Conservation (phyloP, 1,140 invertebrate genomes). For the Leptestheria dahalacensis region DNA sequence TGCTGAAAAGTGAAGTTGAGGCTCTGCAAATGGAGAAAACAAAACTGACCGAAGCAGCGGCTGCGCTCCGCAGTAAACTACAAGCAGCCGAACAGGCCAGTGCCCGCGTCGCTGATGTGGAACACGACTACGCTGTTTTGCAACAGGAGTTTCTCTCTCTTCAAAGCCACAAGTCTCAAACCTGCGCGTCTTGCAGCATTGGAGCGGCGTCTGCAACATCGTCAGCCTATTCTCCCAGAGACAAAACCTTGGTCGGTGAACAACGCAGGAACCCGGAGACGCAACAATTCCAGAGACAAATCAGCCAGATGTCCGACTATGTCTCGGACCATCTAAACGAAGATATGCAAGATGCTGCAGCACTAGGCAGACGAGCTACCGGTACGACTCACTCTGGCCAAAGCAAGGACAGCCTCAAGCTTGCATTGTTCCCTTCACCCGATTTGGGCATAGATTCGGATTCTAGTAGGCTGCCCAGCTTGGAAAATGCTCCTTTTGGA, state of each 20-base stretch:
- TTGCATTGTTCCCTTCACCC: background rate
- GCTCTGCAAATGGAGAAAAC: background rate
- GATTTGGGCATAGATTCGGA: conserved; percentile 14
- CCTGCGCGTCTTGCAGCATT: background rate
- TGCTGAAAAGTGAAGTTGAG: no score
- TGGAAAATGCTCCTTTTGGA: conserved; percentile 7
- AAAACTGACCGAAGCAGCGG: background rate
- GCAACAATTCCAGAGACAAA: background rate
- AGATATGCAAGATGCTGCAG: background rate
- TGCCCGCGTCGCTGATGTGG: background rate
- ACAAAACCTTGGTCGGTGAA: no score
- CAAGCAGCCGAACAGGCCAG: background rate
- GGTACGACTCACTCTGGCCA: background rate
- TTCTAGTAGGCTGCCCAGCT: conserved; percentile 2
- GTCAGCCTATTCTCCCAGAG: no score
- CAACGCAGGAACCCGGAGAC: background rate
- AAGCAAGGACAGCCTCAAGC: background rate
- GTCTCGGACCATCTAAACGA: conserved; percentile 4
- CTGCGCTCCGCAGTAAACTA: background rate
- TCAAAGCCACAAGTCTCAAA: background rate
- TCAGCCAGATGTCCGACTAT: conserved; percentile 7
- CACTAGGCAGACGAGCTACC: background rate
- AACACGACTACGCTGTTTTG: background rate
- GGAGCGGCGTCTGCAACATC: background rate
- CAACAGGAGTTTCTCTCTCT: background rate